Evolutionary conservation across 64 coral and sea anemone species (phyloP), one percentile per base, ranked within the genome.

Genomic region (Montipora capricornis): DNA sequence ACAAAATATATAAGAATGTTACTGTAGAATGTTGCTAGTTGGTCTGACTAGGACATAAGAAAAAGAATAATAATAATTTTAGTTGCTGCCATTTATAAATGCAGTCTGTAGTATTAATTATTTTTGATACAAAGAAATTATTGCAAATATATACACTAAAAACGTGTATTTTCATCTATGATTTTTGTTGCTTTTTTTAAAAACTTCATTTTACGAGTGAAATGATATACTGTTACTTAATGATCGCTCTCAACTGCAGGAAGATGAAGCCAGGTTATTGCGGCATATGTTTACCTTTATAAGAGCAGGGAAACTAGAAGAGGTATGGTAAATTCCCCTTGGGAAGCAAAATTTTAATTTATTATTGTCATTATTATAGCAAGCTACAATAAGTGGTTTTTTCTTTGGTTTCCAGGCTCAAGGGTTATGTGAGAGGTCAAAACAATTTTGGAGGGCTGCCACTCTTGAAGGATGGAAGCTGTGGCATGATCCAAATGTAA

Each of bases 391-490:
- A 37, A 37, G 37, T 37, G 37, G 0, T 2, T 37, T 37, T 37
- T 2, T 8, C 59, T 9, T 57, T 52, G 2, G 44, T 26, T 26
- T 80, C 2, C 57, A 99, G 97, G 97, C 97, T 47, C 97, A 99
- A 88, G 68, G 57, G 17, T 74, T 99, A 55, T 99, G 97, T 79
- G 85, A 94, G 26, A 96, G 87, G 74, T 94, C 92, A 80, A 95
- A 95, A 66, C 97, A 99, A 74, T 93, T 79, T 1, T 99, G 97
- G 97, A 88, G 97, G 44, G 97, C 94, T 6, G 97, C 97, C n/a
- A 96, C 97, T 44, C 74, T 99, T 47, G 92, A 99, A 47, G 97
- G 97, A 1, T 99, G 97, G 97, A 91, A 88, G 88, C 95, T 99
- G 10, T 94, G 87, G 74, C 94, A 99, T 78, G 92, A 99, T 81